Base-by-base conservation (phyloP, 64 coral and sea anemone genomes). In the Pachyseris speciosa region DNA sequence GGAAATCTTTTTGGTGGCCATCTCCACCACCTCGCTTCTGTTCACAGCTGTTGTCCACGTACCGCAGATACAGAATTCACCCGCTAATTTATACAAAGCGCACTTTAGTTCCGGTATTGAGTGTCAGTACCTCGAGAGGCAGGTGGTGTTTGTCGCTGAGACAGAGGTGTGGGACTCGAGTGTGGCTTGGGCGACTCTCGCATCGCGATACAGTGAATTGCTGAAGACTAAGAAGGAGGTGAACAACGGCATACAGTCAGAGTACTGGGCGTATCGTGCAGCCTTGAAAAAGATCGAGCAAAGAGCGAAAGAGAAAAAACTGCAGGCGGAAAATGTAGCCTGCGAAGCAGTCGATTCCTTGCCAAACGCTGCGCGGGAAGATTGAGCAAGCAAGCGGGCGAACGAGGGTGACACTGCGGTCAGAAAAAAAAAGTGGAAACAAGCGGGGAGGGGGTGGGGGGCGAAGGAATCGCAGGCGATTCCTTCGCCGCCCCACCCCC, bases 71-170 rank as follows among this genome's bases (percentile, higher is more conserved):
- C 77, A 58, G 20, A 63, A 63, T 22, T 8, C 34, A 8, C 77
- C 77, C 2, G 53, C 19, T 22, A 41, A 26, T 63, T 25, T 81
- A 22, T 9, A 58, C 50, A 32, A 81, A 20, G 50, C 50, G 1
- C 77, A 81, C 20, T 81, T 81, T 61, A 61, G 10, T 38, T 81
- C 77, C 1, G 77, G 77, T 2, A 81, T 81, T 25, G 51, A 81
- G 15, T 81, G 77, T n/a, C 77, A 81, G 33, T 81, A 81, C 34
- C 52, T 81, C 1, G 52, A 81, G 53, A 81, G n/a, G 31, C 31
- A 61, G 32, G 36, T 61, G 9, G 22, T 60, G 52, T 81, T 81
- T 29, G 12, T 81, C 11, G 17, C 52, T 8, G 77, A 81, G 20
- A 81, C 31, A 17, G 77, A 81, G 20, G 77, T 81, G 0, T 81